phyloP scores from a whole-genome alignment of 2,113 vertebrate species.

The Struthidea cinerea region DNA sequence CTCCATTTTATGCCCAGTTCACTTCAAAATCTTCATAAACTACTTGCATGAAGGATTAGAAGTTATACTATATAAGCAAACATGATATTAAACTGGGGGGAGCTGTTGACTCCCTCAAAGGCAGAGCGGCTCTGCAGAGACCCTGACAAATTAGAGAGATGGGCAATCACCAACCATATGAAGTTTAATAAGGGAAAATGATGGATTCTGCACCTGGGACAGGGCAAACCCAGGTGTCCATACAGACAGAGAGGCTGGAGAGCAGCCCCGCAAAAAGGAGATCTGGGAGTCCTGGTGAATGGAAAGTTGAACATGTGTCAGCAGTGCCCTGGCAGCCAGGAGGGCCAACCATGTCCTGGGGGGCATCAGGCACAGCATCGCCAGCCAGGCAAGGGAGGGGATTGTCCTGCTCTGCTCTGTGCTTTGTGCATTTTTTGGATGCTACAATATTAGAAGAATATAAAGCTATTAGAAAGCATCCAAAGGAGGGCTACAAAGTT shows the following conservation, averaged over 20 bases:
- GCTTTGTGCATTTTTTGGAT: background rate
- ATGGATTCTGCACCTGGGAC: background rate
- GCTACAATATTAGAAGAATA: background rate
- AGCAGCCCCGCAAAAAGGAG: background rate
- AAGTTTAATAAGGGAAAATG: background rate
- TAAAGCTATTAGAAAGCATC: background rate
- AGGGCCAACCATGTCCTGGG: rapidly evolving
- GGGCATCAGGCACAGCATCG: rapidly evolving
- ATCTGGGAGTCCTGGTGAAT: background rate
- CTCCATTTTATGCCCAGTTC: background rate
- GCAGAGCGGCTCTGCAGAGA: rapidly evolving
- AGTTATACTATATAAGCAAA: background rate
- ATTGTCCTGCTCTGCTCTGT: background rate
- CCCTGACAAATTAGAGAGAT: background rate
- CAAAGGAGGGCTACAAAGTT: background rate
- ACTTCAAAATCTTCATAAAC: background rate
- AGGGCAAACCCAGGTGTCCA: background rate
- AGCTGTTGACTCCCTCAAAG: background rate
- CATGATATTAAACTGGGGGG: background rate
- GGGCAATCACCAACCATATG: background rate
- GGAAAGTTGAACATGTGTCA: rapidly evolving
- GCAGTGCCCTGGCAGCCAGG: background rate
- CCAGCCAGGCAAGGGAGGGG: rapidly evolving
- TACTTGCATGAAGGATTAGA: background rate
- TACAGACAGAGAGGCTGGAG: background rate